A percentile compares a stretch with the other conserved stretches of the same genome.
phyloP scores from a whole-genome alignment of 2,888 invertebrate genomes.

The Amiota minor region DNA sequence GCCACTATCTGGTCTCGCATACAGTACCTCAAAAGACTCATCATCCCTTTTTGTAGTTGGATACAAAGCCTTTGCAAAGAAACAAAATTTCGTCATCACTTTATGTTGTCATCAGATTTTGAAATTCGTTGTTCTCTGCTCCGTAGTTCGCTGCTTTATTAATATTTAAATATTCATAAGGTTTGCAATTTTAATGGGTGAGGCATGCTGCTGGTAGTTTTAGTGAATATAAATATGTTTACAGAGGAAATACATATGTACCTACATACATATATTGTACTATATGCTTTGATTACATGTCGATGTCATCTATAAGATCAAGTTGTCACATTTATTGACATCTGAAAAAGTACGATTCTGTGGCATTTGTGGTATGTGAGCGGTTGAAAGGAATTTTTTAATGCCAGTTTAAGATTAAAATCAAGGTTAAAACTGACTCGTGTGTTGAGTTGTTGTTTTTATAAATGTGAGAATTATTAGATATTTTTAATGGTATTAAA shows the following conservation, averaged over 20 bases:
- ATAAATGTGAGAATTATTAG: too few species aligned
- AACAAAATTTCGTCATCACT: conserved; percentile 62
- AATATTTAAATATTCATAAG: conserved; percentile 65
- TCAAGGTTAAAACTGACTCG: background rate
- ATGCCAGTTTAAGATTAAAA: too few species aligned
- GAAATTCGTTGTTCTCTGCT: conserved; percentile 51
- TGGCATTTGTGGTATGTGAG: conserved; percentile 5
- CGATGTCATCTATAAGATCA: conserved; percentile 15
- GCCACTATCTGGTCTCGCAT: too few species aligned
- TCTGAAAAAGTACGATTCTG: conserved; percentile 5
- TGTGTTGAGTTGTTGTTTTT: background rate
- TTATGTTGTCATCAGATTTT: conserved; percentile 63
- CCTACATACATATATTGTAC: background rate
- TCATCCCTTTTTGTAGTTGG: too few species aligned
- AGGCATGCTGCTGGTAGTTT: conserved; percentile 22
- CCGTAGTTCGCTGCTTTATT: background rate
- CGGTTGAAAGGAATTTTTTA: background rate
- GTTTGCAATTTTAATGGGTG: conserved; percentile 59
- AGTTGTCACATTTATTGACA: conserved; percentile 28
- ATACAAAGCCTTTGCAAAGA: too few species aligned
- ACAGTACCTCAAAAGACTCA: too few species aligned
- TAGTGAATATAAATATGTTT: background rate
- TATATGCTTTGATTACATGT: background rate
- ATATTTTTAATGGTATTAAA: too few species aligned
- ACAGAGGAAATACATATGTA: background rate